Evolutionary conservation across 2,888 invertebrate genomes (phyloP), one percentile per base, ranked within the genome.

Genomic region (Pammene aurita): DNA sequence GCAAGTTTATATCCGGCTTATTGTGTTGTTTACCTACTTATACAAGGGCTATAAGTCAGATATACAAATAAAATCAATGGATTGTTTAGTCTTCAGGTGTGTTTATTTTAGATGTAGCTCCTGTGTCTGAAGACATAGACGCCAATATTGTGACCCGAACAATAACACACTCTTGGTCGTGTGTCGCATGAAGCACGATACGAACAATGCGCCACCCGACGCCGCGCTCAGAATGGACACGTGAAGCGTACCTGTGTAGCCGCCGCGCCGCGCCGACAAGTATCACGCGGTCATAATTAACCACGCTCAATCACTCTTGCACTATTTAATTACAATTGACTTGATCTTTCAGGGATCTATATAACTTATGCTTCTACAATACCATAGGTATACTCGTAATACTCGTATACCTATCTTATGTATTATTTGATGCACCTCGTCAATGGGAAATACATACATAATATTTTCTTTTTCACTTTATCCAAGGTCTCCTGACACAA

Each of bases 161-260:
- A 65, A 69, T 69, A 69, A 60, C 60, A 69, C 52, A 42, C 34
- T 69, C 34, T 41, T 41, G 64, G 52, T 34, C 46, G 58, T 48
- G 64, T 69, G 60, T 69, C 69, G 64, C 69, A 46, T 60, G 69
- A 26, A 26, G 26, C 26, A 26, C 26, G 26, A 26, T 26, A 26
- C 26, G 26, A 69, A 69, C 69, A 69, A 69, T 69, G 69, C 54
- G 69, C 64, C 48, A 69, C 64, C 69, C 55, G 69, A 69, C 55
- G 56, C 64, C 64, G 46, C 26, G 34, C 14, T 35, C 58, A 58
- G 64, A 69, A 55, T 48, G 64, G 58, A 64, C 68, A 60, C 66
- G 58, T 58, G 54, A 64, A 69, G 38, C 42, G 50, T 52, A 38
- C 16, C 48, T 42, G 1, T 14, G 38, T 26, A 63, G 42, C 34